Base-by-base conservation (phyloP, 2,888 invertebrate species). In the Drosophila phalerata region DNA sequence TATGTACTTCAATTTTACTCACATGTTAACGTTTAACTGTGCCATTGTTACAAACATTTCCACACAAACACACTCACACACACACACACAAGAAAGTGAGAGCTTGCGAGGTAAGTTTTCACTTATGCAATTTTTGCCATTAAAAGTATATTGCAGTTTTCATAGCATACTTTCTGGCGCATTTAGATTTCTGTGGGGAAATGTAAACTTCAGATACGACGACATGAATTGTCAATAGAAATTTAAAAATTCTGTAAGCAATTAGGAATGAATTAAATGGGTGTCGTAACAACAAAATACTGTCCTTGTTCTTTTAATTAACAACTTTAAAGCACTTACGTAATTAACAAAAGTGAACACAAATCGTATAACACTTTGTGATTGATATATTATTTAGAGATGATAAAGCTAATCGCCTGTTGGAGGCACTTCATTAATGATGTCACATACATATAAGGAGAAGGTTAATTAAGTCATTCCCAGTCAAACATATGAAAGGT, bases 101-200 rank as follows among this genome's bases (percentile, higher is more conserved):
- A 22, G 17, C 5, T 2, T 30, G 30, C 25, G 19, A 8, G 37
- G 65, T 57, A 85, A 73, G 77, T 69, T 82, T 85, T 85, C 83
- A 85, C 77, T 79, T 82, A 83, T 64, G 71, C 68, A 83, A 73
- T 72, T 61, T 65, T 62, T 63, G 52, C 62, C 58, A 75, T 69
- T 77, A 76, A 77, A 66, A 64, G 64, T 72, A 62, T 64, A 67
- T 69, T 79, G 74, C 82, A 74, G 57, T 82, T 85, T 80, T 64
- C 71, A 80, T 69, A 64, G 69, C 73, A 69, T 66, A 69, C 83
- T 73, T 69, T 71, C 43, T 40, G 43, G 60, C 51, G 38, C 32
- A 17, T 15, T 74, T 55, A 34, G 4, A 34, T 30, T 32, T 25
- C 45, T 34, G 8, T 22, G 9, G 45, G 45, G 45, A 57, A 37